Evolutionary conservation across 2,888 invertebrate species (phyloP), one percentile per base, ranked within the genome.

Genomic region (Cordilura impudica): DNA sequence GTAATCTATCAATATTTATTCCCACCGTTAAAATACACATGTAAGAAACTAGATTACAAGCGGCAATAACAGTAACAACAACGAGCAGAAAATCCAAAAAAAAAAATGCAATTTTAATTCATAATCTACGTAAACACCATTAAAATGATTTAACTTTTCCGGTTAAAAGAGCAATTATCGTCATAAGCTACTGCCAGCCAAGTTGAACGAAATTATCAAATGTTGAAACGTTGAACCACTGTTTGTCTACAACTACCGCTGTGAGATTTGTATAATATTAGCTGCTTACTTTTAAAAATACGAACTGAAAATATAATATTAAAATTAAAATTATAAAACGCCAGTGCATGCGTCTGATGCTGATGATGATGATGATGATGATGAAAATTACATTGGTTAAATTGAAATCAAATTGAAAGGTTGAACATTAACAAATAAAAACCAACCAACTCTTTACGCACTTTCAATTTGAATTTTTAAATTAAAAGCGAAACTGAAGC

Each of bases 401-500:
- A 58, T 58, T 58, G 43, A 58, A 45, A 85, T 85, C 85, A 47
- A 63, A 56, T 67, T 67, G 7, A 43, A 53, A 81, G 47, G 14
- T 39, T 63, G 58, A 63, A 63, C 63, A 65, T 49, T 53, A 66
- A 61, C 61, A 58, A 61, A 70, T 29, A 54, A 5, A 31, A n/a
- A 45, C 8, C 47, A 53, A 29, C 43, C 31, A 23, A 16, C 47
- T 49, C 65, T 73, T 70, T 69, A 78, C 78, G 78, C 78, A 78
- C 78, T 78, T 78, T 73, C 78, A 72, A 69, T 77, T 61, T 49
- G 39, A 26, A n/a, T 23, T 51, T 49, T 85, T 85, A 83, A 84
- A 84, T 82, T 84, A 82, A 84, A 82, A 83, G 86, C 84, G 71
- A 78, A 82, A 82, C 81, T n/a, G 35, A 39, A 35, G 12, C 35